Conservation (phyloP, 1,140 invertebrate species). For the Drosophila sucinea region DNA sequence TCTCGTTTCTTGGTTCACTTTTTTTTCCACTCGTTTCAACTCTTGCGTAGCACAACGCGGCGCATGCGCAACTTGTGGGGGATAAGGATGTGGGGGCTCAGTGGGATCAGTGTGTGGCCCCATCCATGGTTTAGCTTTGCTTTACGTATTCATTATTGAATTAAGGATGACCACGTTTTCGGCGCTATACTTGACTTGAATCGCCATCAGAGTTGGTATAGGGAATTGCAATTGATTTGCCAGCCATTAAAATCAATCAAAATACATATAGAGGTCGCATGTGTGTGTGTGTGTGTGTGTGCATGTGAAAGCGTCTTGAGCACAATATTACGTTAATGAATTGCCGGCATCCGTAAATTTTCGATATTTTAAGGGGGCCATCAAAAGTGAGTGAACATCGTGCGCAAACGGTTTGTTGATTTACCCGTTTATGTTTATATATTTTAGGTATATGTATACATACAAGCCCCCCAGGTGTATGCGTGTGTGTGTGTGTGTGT, state of each 20-base stretch:
- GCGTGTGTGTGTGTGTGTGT: neutral
- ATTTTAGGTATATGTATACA: neutral
- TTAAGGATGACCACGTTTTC: constrained; percentile 80
- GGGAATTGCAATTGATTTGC: constrained; percentile 72
- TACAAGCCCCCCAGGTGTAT: constrained; percentile 10
- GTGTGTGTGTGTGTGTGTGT: neutral
- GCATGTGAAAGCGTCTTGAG: constrained; percentile 32
- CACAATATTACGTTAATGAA: constrained; percentile 25
- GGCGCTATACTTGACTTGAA: constrained; percentile 58
- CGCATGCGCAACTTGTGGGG: constrained; percentile 37
- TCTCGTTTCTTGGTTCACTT: neutral
- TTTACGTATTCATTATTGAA: constrained; percentile 78
- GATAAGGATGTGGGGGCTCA: constrained; percentile 11
- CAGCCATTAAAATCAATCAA: constrained; percentile 78
- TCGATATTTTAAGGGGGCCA: constrained; percentile 17
- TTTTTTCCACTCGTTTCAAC: neutral
- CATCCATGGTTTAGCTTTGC: constrained; percentile 25
- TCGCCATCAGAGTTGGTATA: constrained; percentile 14
- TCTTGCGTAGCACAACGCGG: constrained; percentile 51
- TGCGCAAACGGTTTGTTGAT: constrained; percentile 74
- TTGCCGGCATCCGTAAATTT: constrained; percentile 8
- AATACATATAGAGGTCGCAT: constrained; percentile 44
- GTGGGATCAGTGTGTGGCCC: constrained; percentile 43
- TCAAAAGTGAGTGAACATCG: constrained; percentile 51
- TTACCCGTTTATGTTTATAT: constrained; percentile 42